Conservation (phyloP, 92 coral and sea anemone species). For the Phymanthus crucifer region DNA sequence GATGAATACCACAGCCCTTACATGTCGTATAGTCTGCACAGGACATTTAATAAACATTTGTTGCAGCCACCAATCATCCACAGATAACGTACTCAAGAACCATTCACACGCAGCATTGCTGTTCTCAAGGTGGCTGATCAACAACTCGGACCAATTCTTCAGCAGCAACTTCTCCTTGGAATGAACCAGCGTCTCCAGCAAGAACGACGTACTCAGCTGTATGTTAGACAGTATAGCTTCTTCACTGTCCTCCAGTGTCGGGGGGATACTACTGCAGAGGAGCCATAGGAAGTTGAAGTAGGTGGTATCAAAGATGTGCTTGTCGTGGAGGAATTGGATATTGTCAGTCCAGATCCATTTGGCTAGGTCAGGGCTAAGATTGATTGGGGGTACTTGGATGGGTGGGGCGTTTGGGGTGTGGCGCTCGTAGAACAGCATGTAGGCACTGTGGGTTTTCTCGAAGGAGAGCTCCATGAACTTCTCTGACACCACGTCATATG, state of each 20-base stretch:
- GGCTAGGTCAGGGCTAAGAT: constrained; percentile 77
- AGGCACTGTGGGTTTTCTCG: constrained; percentile 99
- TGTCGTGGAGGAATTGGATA: constrained; percentile 92
- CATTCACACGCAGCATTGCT: constrained; percentile 79
- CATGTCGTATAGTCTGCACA: constrained; percentile 88
- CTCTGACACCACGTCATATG: constrained; percentile 96
- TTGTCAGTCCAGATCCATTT: constrained; percentile 98
- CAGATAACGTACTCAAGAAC: constrained; percentile 81
- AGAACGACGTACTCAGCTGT: constrained; percentile 85
- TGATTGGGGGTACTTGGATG: constrained; percentile 48
- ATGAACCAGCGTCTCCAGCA: constrained; percentile 91
- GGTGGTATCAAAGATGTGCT: constrained; percentile 95
- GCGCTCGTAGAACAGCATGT: constrained; percentile 97
- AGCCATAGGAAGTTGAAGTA: constrained; percentile 96
- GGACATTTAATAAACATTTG: constrained; percentile 89
- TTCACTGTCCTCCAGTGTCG: constrained; percentile 59
- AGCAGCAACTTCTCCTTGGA: constrained; percentile 90
- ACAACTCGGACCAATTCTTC: constrained; percentile 90
- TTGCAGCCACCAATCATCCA: constrained; percentile 93
- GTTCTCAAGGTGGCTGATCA: constrained; percentile 83
- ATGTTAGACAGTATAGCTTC: constrained; percentile 82
- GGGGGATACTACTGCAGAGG: constrained; percentile 83
- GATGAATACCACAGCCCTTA: constrained; percentile 16
- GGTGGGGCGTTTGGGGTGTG: constrained; percentile 54
- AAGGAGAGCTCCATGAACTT: constrained; percentile 98